Percentiles rank a stretch among this genome's conserved stretches.
Conservation (phyloP, 1,140 invertebrate genomes). For the Papilio aristodemus region DNA sequence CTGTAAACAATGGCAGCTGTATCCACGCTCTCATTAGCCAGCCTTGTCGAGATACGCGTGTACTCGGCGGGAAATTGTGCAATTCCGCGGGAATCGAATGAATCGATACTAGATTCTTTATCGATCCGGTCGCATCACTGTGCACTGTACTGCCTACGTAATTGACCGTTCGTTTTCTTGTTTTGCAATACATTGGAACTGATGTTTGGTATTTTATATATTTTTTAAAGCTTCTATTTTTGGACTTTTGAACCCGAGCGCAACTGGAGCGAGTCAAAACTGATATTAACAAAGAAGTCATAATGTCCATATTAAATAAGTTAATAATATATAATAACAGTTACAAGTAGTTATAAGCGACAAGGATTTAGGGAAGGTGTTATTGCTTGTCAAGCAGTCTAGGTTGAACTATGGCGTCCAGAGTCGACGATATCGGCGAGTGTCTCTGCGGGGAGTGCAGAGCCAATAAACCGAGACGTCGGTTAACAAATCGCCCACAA, state of each 20-base stretch:
- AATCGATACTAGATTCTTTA: conserved; percentile 64
- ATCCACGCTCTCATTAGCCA: conserved; percentile 75
- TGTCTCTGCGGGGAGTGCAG: conserved; percentile 30
- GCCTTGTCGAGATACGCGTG: conserved; percentile 51
- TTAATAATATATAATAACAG: too few species aligned
- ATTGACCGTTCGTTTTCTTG: conserved; percentile 16
- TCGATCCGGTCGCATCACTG: conserved; percentile 47
- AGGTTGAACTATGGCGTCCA: conserved; percentile 15
- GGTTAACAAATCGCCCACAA: conserved; percentile 64
- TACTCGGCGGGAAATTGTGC: conserved; percentile 53
- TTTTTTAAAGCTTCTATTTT: not conserved
- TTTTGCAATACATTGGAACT: not conserved
- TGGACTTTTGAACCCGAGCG: not conserved
- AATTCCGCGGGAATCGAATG: conserved; percentile 58
- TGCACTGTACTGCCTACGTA: conserved; percentile 8
- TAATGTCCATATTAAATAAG: too few species aligned
- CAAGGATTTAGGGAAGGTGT: conserved; percentile 1
- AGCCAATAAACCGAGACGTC: conserved; percentile 40
- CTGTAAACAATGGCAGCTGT: conserved; percentile 72
- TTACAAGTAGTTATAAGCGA: not conserved
- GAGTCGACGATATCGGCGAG: conserved; percentile 18
- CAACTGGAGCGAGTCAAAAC: too few species aligned
- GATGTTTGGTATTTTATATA: not conserved
- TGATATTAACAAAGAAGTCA: too few species aligned
- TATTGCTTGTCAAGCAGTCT: conserved; percentile 26